phyloP scores from a whole-genome alignment of 2,888 invertebrate species.

The Ichneumoninae sp. region DNA sequence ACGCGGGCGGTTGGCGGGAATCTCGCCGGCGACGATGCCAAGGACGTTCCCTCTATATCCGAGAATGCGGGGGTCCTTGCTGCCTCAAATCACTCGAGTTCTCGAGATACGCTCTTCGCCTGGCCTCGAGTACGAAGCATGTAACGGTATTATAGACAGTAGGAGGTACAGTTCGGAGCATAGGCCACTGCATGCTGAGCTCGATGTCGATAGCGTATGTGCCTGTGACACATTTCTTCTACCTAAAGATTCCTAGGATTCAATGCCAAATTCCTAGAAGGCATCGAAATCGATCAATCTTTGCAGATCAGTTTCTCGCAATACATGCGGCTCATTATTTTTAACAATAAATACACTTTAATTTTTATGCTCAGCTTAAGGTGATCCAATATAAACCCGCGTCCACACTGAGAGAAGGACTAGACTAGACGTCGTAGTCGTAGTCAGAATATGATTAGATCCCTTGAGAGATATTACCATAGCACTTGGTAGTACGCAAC shows the following conservation, averaged over 20 bases:
- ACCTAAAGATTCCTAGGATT: not conserved
- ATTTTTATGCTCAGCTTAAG: not conserved
- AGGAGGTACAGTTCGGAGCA: slow-evolving; percentile 24
- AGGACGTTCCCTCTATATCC: slow-evolving; percentile 48
- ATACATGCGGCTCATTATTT: not conserved
- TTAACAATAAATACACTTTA: not conserved
- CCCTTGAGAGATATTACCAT: no score
- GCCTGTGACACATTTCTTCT: slow-evolving; percentile 39
- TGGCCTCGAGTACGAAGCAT: slow-evolving; percentile 41
- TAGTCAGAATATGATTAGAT: no score
- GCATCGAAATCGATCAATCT: not conserved
- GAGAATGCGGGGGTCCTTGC: slow-evolving; percentile 69
- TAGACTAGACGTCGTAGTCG: no score
- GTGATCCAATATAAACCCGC: not conserved
- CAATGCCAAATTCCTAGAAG: not conserved
- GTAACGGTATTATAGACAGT: slow-evolving; percentile 6
- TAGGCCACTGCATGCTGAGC: slow-evolving; percentile 40
- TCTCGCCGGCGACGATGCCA: slow-evolving; percentile 57
- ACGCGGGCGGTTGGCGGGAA: slow-evolving; percentile 34
- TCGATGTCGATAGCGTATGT: slow-evolving; percentile 51
- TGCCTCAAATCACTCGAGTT: slow-evolving; percentile 70
- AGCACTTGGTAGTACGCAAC: no score
- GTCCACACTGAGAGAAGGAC: no score
- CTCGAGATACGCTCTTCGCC: slow-evolving; percentile 67
- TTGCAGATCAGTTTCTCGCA: not conserved